These are phyloP conservation scores for Falcaria lacertinaria DNA, from an alignment of 2,888 invertebrate species.

Conservation along the genomic window DNA sequence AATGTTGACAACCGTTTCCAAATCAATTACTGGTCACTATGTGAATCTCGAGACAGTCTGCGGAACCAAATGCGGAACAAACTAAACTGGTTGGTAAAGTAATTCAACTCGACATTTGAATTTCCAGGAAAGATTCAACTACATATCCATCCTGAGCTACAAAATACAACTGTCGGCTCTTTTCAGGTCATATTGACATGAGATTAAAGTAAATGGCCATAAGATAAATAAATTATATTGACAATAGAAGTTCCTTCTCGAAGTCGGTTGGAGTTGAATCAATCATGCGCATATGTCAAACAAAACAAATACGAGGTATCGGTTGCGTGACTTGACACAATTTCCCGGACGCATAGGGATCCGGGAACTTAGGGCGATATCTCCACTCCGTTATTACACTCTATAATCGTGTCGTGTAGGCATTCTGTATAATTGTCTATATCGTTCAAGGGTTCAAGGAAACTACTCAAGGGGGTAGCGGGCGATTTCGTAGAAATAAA, in stretches of 20 bases:
- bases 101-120: too few relatives aligned
- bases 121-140: not conserved
- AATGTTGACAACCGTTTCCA: not conserved
- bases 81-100: not conserved
- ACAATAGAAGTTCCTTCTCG: not conserved
- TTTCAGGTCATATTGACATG: not conserved
- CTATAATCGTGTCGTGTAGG: slow-evolving; percentile 21
- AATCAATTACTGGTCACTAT: not conserved
- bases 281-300: slow-evolving; percentile 10
- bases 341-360: slow-evolving; percentile 36
- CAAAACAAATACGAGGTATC: slow-evolving; percentile 8
- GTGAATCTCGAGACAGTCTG: not conserved
- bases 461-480: not conserved
- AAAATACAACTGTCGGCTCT: not conserved
- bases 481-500: not conserved
- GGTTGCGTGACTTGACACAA: slow-evolving; percentile 48
- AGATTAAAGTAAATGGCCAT: not conserved
- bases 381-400: slow-evolving; percentile 46
- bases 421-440: slow-evolving; percentile 8
- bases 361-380: slow-evolving; percentile 56
- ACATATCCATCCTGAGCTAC: not conserved
- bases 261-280: slow-evolving; percentile 6
- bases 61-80: not conserved
- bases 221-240: not conserved
- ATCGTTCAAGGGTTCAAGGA: not conserved